phyloP scores from a whole-genome alignment of 2,797 vertebrate species.

The Coluber constrictor region DNA sequence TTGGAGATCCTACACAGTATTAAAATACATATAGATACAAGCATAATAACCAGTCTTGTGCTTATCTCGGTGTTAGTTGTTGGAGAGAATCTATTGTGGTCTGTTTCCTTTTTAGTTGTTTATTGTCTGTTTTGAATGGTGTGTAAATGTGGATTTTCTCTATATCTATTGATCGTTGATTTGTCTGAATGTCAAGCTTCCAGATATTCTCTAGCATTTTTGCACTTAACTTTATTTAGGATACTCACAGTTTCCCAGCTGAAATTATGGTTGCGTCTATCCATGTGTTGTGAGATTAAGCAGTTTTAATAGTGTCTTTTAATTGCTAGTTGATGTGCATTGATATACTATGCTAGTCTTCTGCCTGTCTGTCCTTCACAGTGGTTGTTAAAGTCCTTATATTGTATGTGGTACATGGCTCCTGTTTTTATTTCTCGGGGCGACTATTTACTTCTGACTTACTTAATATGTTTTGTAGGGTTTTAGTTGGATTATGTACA shows the following conservation, averaged over 20 bases:
- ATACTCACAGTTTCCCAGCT: no score
- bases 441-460: not conserved
- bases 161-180: no score
- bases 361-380: no score
- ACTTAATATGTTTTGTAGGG: not conserved
- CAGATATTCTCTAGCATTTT: no score
- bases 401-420: not conserved
- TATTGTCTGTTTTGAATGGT: not conserved
- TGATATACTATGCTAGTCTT: no score
- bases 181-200: no score
- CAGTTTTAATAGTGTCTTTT: no score
- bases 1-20: not conserved
- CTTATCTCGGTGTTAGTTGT: not conserved
- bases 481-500: not conserved
- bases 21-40: not conserved
- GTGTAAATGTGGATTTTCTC: not conserved
- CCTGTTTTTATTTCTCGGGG: not conserved
- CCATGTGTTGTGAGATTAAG: no score
- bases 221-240: no score
- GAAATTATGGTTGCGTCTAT: no score
- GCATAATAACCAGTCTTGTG: not conserved
- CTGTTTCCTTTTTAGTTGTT: not conserved
- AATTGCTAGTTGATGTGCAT: no score
- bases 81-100: not conserved
- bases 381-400: no score